These are phyloP conservation scores for Clytia hemisphaerica DNA, from an alignment of 30 jellyfish, hydroid and myxozoan genomes.

Conservation along the genomic window DNA sequence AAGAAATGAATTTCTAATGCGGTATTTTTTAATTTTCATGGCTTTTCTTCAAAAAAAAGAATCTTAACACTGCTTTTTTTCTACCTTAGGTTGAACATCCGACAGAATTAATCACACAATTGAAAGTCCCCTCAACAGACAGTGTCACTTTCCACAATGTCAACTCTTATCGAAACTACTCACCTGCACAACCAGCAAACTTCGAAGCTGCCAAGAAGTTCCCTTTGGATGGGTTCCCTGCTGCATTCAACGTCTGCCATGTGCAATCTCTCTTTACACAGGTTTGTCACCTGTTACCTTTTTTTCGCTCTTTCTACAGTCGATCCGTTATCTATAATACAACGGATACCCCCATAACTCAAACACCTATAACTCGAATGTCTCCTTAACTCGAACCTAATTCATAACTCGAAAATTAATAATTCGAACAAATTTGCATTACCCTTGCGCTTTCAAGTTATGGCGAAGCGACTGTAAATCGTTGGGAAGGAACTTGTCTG, in stretches of 20 bases:
- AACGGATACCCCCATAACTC: no score
- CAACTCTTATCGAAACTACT: slow-evolving; percentile 31
- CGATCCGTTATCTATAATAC: no score
- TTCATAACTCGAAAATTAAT: no score
- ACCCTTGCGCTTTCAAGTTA: no score
- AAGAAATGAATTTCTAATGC: no score
- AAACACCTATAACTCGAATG: no score
- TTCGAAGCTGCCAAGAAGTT: slow-evolving; percentile 32
- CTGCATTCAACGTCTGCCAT: slow-evolving; percentile 66
- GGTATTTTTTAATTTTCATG: no score
- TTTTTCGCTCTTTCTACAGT: no score
- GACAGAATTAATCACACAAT: slow-evolving; percentile 39
- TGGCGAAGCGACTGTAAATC: no score
- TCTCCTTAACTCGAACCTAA: no score
- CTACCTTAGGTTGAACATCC: slow-evolving; percentile 74
- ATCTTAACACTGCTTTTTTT: background rate
- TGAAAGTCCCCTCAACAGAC: slow-evolving; percentile 76
- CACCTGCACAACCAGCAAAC: background rate
- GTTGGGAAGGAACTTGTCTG: no score
- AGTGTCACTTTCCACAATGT: slow-evolving; percentile 68
- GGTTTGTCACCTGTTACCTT: slow-evolving; percentile 28
- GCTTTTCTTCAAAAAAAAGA: background rate
- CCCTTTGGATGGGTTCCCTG: slow-evolving; percentile 59
- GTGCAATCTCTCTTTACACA: slow-evolving; percentile 67
- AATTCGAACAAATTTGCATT: no score